These are phyloP conservation scores for Gymnarchus niloticus DNA, from an alignment of 2,113 vertebrate genomes.

Conservation along the genomic window DNA sequence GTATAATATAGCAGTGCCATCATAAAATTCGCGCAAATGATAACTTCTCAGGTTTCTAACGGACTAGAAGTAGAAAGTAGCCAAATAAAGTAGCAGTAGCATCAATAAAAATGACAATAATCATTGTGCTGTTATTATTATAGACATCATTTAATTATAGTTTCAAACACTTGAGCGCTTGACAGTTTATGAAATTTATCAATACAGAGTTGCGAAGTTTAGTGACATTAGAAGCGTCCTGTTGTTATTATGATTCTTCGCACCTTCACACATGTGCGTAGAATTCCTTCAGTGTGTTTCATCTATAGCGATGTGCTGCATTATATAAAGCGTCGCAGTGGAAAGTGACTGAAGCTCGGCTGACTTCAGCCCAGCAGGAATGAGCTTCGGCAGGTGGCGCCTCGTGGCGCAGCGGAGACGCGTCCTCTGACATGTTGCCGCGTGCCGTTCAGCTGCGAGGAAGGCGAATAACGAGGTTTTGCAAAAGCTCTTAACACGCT, in stretches of 20 bases:
- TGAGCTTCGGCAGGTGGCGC: slow-evolving; percentile 18
- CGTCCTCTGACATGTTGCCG: not conserved
- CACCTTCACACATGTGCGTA: too few relatives aligned
- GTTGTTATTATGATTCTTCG: too few relatives aligned
- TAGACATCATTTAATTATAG: not conserved
- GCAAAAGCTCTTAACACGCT: not conserved
- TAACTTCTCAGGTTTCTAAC: not conserved
- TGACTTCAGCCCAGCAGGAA: not conserved
- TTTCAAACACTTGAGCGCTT: not conserved
- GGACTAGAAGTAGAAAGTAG: not conserved
- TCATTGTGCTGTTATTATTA: not conserved
- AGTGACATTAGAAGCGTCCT: not conserved
- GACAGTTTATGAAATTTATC: not conserved
- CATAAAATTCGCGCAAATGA: not conserved
- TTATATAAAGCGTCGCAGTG: not conserved
- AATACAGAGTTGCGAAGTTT: not conserved
- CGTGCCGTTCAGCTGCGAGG: not conserved
- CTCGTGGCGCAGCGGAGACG: not conserved
- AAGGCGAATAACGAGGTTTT: not conserved
- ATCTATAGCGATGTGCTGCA: not conserved
- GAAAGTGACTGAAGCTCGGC: not conserved
- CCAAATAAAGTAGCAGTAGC: not conserved
- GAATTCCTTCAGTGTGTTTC: not conserved
- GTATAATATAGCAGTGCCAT: not conserved
- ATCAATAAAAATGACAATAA: not conserved